Evolutionary conservation across 2,888 invertebrate genomes (phyloP), one percentile per base, ranked within the genome.

Genomic region (Agonopterix subpropinquella): DNA sequence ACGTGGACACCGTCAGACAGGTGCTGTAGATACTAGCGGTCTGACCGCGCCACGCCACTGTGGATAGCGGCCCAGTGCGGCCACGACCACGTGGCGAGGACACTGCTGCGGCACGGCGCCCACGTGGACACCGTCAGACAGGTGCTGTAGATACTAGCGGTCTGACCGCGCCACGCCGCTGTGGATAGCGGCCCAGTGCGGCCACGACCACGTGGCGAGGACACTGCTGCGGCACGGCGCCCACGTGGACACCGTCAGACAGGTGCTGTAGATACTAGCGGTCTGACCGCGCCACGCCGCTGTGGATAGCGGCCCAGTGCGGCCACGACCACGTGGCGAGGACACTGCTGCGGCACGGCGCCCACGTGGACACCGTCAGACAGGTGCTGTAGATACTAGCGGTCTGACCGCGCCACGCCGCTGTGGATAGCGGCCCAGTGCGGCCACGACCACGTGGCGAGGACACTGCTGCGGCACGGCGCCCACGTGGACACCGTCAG

Each of bases 41-140:
- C 92, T 4, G 97, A 97, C 88, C 93, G 94, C 54, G 95, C 96
- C 70, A 95, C 96, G 44, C 94, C 98, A 53, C 90, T 98, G 58
- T 98, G 97, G 97, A 98, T 98, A 67, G 95, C 97, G 41, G 92
- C 96, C 57, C 98, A 98, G 91, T 97, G 97, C 95, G 98, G 97
- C 0, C 96, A 97, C 86, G 92, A 93, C 73, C 92, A 92, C 70
- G 93, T 94, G 44, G 96, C 94, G 50, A 89, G 93, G 56, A 90
- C 92, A 67, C 89, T 98, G 63, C 88, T 97, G 56, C 92, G 92
- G 67, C 91, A 92, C 59, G 96, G 96, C 43, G 50, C 95, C 2
- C 1, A 28, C 28, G 39, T 45, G 15, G 53, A 55, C 54, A 48
- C 46, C n/a, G 41, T 49, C 93, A 95, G 2, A 83, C 96, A 96